These are phyloP conservation scores for Linhomoeus sp. DNA, from an alignment of 2,888 invertebrate species.

Conservation along the genomic window DNA sequence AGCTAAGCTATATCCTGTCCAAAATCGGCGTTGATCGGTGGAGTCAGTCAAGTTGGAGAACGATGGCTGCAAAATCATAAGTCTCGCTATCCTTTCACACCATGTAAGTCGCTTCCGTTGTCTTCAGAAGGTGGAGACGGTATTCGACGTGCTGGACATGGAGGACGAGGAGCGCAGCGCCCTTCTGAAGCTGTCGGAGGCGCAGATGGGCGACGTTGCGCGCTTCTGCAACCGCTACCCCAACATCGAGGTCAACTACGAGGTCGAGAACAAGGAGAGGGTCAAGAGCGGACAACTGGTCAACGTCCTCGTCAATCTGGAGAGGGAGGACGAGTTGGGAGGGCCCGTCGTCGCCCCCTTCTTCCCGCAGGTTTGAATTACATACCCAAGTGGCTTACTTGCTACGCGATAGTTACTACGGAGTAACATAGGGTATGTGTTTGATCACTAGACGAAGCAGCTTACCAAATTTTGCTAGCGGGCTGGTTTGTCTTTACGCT, in stretches of 20 bases:
- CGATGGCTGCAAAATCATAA: too few species aligned
- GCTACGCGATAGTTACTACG: too few species aligned
- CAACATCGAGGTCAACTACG: constrained; percentile 83
- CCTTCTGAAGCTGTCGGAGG: constrained; percentile 45
- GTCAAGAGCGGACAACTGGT: constrained; percentile 60
- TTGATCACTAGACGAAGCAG: too few species aligned
- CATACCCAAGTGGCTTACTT: too few species aligned
- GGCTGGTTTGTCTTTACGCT: too few species aligned
- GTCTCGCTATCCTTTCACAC: too few species aligned
- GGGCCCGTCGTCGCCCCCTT: constrained; percentile 95
- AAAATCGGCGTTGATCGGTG: too few species aligned
- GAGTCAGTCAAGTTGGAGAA: too few species aligned
- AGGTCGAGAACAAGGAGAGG: constrained; percentile 58
- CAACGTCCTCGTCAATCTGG: constrained; percentile 68
- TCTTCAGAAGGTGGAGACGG: constrained; percentile 49
- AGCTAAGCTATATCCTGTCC: too few species aligned
- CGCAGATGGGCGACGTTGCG: constrained; percentile 91
- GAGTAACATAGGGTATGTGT: too few species aligned
- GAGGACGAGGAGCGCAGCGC: constrained; percentile 54
- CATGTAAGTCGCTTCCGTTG: not conserved
- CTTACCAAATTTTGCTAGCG: too few species aligned
- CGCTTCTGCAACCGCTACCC: constrained; percentile 96
- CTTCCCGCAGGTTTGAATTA: constrained; percentile 50
- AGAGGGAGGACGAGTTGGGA: constrained; percentile 84
- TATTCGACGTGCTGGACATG: constrained; percentile 85